phyloP scores from a whole-genome alignment of 2,113 vertebrate species.

The Plotosus lineatus region DNA sequence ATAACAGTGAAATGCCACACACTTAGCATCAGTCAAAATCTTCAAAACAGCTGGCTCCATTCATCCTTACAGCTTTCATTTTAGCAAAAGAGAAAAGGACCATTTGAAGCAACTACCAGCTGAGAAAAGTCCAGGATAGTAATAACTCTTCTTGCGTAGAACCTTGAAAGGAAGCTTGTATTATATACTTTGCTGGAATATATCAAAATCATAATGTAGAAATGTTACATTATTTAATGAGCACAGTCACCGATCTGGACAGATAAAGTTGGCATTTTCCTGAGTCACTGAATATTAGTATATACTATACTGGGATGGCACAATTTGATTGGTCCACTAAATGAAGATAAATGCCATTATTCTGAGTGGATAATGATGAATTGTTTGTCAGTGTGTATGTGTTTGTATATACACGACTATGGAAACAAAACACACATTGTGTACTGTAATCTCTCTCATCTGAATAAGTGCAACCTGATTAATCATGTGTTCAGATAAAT shows the following conservation, averaged over 20 bases:
- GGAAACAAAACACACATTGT: too few species aligned
- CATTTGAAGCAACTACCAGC: background rate
- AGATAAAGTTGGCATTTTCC: background rate
- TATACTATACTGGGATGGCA: too few species aligned
- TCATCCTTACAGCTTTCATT: background rate
- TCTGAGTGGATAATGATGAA: too few species aligned
- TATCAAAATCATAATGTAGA: background rate
- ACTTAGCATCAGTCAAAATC: constrained; percentile 12
- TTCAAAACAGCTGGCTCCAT: constrained; percentile 1
- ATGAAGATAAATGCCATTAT: too few species aligned
- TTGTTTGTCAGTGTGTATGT: too few species aligned
- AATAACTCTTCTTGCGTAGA: constrained; percentile 5
- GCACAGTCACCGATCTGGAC: background rate
- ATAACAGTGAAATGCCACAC: constrained; percentile 19
- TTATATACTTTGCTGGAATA: too few species aligned
- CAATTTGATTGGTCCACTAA: too few species aligned
- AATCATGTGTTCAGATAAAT: background rate
- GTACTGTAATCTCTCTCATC: background rate
- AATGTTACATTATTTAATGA: background rate
- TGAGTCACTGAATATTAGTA: background rate
- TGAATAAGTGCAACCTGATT: background rate
- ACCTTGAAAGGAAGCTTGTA: too few species aligned
- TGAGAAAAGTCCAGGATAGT: background rate
- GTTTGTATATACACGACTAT: too few species aligned
- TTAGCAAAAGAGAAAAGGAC: background rate